phyloP scores from a whole-genome alignment of 2,888 invertebrate genomes.

The Chymomyza amoena region DNA sequence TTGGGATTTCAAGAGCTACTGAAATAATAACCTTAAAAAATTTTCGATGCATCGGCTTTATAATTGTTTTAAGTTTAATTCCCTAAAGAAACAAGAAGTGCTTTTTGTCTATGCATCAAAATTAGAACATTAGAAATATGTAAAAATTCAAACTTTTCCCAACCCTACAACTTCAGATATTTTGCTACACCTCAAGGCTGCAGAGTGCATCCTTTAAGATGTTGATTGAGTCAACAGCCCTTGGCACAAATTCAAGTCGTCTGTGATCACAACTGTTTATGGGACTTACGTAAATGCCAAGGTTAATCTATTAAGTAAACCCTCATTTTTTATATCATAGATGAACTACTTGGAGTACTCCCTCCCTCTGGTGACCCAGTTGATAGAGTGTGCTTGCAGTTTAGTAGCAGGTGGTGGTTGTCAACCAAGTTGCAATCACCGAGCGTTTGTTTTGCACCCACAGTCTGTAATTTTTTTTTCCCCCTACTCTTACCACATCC shows the following conservation, averaged over 20 bases:
- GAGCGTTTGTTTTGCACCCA: constrained; percentile 43
- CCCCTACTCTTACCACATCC: constrained; percentile 29
- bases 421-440: constrained; percentile 57
- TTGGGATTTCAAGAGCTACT: too few species aligned
- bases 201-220: not conserved
- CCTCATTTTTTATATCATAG: not conserved
- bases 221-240: not conserved
- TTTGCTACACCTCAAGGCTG: not conserved
- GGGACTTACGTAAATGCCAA: constrained; percentile 52
- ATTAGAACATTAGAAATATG: too few species aligned
- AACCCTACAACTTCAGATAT: too few species aligned
- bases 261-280: constrained; percentile 18
- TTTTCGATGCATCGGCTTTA: too few species aligned
- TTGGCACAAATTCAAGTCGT: constrained; percentile 25
- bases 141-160: too few species aligned
- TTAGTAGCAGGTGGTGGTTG: not conserved
- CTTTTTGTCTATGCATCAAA: too few species aligned
- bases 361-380: not conserved
- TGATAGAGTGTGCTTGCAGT: not conserved
- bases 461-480: constrained; percentile 21
- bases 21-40: too few species aligned
- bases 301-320: constrained; percentile 31
- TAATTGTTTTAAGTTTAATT: too few species aligned
- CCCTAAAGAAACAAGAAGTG: too few species aligned
- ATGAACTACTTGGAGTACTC: not conserved